Base-by-base conservation (phyloP, 2,113 vertebrate genomes). In the Myotis lucifugus region DNA sequence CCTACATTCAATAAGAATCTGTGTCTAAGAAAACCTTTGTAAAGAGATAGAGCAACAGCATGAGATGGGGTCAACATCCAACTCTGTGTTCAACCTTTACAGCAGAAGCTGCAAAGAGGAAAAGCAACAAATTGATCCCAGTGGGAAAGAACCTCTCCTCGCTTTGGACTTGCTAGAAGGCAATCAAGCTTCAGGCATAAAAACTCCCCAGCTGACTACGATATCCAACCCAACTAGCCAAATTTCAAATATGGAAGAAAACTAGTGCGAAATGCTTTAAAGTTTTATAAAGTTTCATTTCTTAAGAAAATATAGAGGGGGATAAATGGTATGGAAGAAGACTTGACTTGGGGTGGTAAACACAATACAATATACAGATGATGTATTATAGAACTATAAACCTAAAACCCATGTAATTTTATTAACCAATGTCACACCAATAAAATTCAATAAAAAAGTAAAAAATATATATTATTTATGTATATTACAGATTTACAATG, bases 101-200 rank as follows among this genome's bases (percentile, higher is more conserved):
- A 7, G 70, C 48, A 95, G 69, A 95, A 85, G 40, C n/a, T 81
- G 32, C 61, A 91, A 9, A 46, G 70, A 95, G 76, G 66, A 83
- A 83, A 95, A 64, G 77, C 72, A 88, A 95, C 56, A 94, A 96
- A 96, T 64, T 96, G 96, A 95, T 85, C 73, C 91, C 93, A 88
- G 23, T 72, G 66, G 23, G 91, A 25, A 91, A 88, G 42, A 96
- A 77, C 1, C 40, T 91, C 23, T 84, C 50, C 64, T 83, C 93
- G 88, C 86, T 96, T 50, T 87, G 64, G 89, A 97, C 69, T 84
- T 97, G 74, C 91, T 88, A 81, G 12, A 91, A 86, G 94, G 82
- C 94, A 92, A 78, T 34, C 77, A 77, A 95, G 40, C 64, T 78
- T 86, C 54, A 85, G 77, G 88, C 81, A 96, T 82, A 94, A 92